A percentile compares a stretch with the other conserved stretches of the same genome.
phyloP scores from a whole-genome alignment of 2,888 invertebrate genomes.

The Pegoplata infirma region DNA sequence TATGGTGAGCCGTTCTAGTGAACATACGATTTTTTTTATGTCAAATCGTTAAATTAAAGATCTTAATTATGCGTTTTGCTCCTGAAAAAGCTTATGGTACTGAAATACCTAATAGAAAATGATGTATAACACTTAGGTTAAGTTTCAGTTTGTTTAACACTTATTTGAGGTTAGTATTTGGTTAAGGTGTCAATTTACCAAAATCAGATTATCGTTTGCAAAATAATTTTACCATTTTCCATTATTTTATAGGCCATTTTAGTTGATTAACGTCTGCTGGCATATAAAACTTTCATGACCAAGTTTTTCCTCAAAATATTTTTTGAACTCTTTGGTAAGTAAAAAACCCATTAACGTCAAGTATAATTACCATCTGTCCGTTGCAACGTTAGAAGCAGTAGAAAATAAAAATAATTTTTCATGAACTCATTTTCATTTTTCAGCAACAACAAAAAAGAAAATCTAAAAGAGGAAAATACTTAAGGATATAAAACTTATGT shows the following conservation, averaged over 20 bases:
- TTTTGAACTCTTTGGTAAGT: not conserved
- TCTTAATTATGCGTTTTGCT: no score
- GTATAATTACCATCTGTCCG: constrained; percentile 66
- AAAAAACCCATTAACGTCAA: constrained; percentile 59
- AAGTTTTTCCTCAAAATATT: constrained; percentile 15
- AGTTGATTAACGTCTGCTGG: constrained; percentile 28
- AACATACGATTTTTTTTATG: no score
- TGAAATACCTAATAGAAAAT: no score
- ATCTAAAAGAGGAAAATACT: constrained; percentile 10
- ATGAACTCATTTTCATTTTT: constrained; percentile 64
- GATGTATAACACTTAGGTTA: no score
- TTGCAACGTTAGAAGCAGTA: constrained; percentile 44
- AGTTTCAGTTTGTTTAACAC: no score
- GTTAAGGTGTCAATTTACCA: not conserved
- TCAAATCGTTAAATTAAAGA: no score
- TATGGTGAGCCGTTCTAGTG: no score
- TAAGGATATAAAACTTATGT: constrained; percentile 24
- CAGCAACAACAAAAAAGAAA: constrained; percentile 24
- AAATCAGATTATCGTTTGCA: not conserved
- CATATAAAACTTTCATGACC: constrained; percentile 35
- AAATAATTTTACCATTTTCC: not conserved
- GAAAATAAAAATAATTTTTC: constrained; percentile 64
- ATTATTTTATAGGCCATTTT: constrained; percentile 27
- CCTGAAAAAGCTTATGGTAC: no score
- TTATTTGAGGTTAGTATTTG: not conserved